Percentiles rank a stretch among this genome's conserved stretches.
Evolutionary conservation across 2,113 vertebrate species (phyloP).

Genomic region (Calypte anna): DNA sequence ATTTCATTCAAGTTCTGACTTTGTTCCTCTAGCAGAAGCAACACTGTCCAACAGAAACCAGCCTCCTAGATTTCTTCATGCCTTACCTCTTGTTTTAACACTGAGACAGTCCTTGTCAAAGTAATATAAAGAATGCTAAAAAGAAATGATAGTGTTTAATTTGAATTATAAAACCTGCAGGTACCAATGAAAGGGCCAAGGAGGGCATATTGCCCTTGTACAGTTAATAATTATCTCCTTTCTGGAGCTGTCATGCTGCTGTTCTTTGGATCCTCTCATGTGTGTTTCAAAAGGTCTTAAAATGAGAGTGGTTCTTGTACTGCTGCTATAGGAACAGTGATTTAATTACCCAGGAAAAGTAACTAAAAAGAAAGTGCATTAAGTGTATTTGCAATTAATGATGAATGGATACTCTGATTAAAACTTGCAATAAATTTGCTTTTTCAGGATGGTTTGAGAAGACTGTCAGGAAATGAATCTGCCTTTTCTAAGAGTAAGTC

Average conservation of each 20-base stretch:
- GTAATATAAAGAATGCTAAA: not conserved
- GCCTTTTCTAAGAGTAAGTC: slow-evolving; percentile 93
- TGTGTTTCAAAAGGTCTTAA: not conserved
- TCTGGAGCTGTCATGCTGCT: not conserved
- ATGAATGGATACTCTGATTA: not conserved
- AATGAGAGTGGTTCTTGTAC: not conserved
- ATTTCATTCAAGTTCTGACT: not conserved
- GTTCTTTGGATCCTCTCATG: not conserved
- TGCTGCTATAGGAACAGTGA: not conserved
- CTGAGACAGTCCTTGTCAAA: not conserved
- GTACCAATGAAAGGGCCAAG: not conserved
- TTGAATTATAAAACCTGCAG: not conserved
- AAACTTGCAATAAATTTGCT: not conserved
- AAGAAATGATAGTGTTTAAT: not conserved
- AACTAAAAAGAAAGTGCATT: not conserved
- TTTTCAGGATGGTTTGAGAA: slow-evolving; percentile 89
- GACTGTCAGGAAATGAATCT: slow-evolving; percentile 91
- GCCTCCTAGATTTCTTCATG: not conserved
- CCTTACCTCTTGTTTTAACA: not conserved
- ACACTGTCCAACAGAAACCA: not conserved
- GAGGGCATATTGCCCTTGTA: not conserved
- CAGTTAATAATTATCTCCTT: not conserved
- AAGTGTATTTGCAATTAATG: not conserved
- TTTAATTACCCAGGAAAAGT: not conserved
- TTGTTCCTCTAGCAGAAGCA: not conserved